Conservation (phyloP, 2,888 invertebrate species). For the Nymphalis c-album region DNA sequence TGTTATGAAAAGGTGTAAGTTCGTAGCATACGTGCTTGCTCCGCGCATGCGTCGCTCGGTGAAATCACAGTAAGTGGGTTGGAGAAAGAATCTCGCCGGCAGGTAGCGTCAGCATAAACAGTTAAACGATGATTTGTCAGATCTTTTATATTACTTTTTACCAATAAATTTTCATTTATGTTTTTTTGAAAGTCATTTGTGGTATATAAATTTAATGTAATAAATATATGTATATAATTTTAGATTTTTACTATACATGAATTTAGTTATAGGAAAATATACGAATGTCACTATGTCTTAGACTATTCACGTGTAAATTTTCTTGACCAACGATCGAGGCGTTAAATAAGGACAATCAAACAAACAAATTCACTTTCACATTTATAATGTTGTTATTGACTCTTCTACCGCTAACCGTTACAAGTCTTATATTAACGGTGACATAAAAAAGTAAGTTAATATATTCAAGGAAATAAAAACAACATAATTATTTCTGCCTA, state of each 20-base stretch:
- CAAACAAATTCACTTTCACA: slow-evolving; percentile 2
- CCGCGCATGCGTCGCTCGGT: slow-evolving; percentile 45
- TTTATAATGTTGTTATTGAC: neutral
- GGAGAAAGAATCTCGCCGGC: slow-evolving; percentile 76
- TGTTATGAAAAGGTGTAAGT: slow-evolving; percentile 21
- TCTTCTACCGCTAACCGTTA: neutral
- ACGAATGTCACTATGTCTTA: too few species aligned
- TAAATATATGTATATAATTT: too few species aligned
- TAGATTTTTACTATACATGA: too few species aligned
- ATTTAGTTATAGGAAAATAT: too few species aligned
- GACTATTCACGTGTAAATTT: too few species aligned
- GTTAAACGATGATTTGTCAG: neutral
- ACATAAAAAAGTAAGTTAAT: neutral
- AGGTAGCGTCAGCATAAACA: slow-evolving; percentile 51
- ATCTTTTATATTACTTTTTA: slow-evolving; percentile 11
- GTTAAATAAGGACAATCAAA: neutral
- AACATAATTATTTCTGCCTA: too few species aligned
- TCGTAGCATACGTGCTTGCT: slow-evolving; percentile 10
- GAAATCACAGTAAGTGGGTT: slow-evolving; percentile 80
- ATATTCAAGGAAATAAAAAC: too few species aligned
- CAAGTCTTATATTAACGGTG: neutral
- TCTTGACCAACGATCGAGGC: too few species aligned
- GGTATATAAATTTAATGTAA: too few species aligned
- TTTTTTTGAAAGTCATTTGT: neutral
- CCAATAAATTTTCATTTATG: neutral